Evolutionary conservation across 2,888 invertebrate genomes (phyloP), one percentile per base, ranked within the genome.

Genomic region (Azorinus chamasolen): DNA sequence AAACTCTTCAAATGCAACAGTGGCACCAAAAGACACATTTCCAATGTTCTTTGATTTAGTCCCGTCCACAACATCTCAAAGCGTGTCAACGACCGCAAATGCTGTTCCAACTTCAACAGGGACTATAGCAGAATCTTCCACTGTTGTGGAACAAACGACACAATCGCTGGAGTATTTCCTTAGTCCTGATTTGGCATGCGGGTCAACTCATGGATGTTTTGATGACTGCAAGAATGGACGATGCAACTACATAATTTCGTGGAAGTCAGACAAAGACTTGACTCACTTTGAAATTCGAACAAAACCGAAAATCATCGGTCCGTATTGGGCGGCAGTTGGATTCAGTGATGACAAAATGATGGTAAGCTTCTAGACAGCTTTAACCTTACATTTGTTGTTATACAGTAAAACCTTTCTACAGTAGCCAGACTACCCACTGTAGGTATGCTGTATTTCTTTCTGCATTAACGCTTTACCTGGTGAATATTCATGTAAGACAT

Each of bases 261-360:
- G 92, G 92, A 68, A 58, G 45, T 84, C 88, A 18, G 78, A 82
- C 8, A 83, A 76, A 18, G 72, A 81, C 16, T 43, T 55, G 5
- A 74, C 87, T 1, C 77, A 79, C 57, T 88, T 89, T 70, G 86
- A 87, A 64, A 75, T 89, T 37, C 80, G 79, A 27, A 83, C 87
- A 37, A 79, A 72, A 24, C 76, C 83, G 2, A 32, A 78, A 39
- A 64, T 57, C 2, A 41, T 22, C 12, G 72, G 80, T 24, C 83
- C 83, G 25, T 83, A 86, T 72, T 89, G 87, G 86, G 82, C 91
- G 4, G 91, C 91, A 18, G 78, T 92, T 18, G 92, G 90, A 8
- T 90, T 92, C 78, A 91, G 91, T 2, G 79, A 88, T 20, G 92
- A 92, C 64, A 83, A 71, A 55, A 87, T 87, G 73, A 91, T 92